Base-by-base conservation (phyloP, 2,113 vertebrate genomes). In the Camelus bactrianus region DNA sequence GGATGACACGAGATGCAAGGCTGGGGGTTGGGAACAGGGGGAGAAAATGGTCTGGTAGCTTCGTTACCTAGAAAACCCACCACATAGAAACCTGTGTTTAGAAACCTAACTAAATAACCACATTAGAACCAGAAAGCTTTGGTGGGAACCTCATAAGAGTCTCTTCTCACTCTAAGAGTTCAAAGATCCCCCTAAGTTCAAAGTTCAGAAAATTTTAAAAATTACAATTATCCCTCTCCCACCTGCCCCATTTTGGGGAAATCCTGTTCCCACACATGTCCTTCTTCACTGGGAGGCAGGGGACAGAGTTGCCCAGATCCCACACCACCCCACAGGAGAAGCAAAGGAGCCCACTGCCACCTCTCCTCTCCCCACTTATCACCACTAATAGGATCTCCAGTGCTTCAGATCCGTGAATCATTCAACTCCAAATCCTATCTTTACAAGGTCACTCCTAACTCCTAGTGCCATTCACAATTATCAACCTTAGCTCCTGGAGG, bases 41-140 rank as follows among this genome's bases (percentile, higher is more conserved):
- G 28, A 9, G 16, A 62, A 3, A 26, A 50, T 4, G 2, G 1
- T 80, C 10, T 48, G 11, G 58, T 30, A n/a, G 13, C 80, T 73
- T 77, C 35, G 6, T 30, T 89, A 69, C 50, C 64, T 48, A 90
- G 87, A 97, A 97, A 96, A 89, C 42, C 50, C 75, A 92, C 42
- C 87, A 62, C 24, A 62, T 3, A 70, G 83, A 81, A 69, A 60
- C 64, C 32, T 91, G 58, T 48, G 35, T 35, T 35, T 35, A 35
- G 35, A 35, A 35, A 35, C 35, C 35, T 35, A 95, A 67, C 86
- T 95, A 50, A 91, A 11, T 32, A 22, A 93, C 60, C 69, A 62
- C 86, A 75, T 14, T 73, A 14, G 8, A 60, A 75, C 79, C 69
- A 65, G 85, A 83, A 83, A 58, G 17, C 15, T 42, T 52, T 32